Percentiles rank a stretch among this genome's conserved stretches.
These are phyloP conservation scores for Acipenser ruthenus DNA, from an alignment of 2,797 vertebrate genomes.

Conservation along the genomic window DNA sequence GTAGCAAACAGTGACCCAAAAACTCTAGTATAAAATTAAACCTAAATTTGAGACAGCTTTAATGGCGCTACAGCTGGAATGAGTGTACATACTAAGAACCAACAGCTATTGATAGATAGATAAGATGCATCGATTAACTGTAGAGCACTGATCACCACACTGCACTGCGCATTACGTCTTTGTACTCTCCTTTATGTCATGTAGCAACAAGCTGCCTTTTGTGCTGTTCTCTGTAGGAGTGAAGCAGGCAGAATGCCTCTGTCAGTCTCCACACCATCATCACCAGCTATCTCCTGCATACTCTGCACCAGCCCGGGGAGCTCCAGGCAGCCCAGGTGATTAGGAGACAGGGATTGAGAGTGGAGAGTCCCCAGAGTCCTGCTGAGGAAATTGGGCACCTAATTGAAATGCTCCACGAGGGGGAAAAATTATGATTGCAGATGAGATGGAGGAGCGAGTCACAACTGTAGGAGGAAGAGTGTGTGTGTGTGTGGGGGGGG, in stretches of 20 bases:
- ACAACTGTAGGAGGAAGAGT: constrained; percentile 23
- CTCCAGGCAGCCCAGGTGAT: constrained; percentile 22
- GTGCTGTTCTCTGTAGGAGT: constrained; percentile 9
- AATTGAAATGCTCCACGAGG: constrained; percentile 63
- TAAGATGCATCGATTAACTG: not conserved
- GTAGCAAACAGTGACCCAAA: too few relatives aligned
- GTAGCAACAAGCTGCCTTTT: constrained; percentile 27
- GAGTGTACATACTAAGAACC: too few relatives aligned
- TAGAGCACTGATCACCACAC: not conserved
- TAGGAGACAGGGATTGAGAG: constrained; percentile 53
- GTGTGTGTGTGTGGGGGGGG: constrained; percentile 10
- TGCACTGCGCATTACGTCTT: not conserved
- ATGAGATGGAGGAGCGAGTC: constrained; percentile 43
- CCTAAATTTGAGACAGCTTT: too few relatives aligned
- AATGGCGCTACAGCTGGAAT: too few relatives aligned
- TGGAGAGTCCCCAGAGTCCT: constrained; percentile 49
- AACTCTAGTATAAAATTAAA: too few relatives aligned
- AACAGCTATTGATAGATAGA: too few relatives aligned
- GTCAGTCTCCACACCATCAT: not conserved
- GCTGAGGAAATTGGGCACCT: constrained; percentile 62
- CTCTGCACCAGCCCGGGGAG: too few relatives aligned
- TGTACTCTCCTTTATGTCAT: constrained; percentile 14
- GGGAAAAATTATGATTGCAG: constrained; percentile 59
- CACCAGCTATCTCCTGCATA: not conserved
- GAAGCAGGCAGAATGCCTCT: not conserved